A percentile compares a stretch with the other conserved stretches of the same genome.
Evolutionary conservation across 2,113 vertebrate genomes (phyloP).

Genomic region (Capricornis sumatraensis): DNA sequence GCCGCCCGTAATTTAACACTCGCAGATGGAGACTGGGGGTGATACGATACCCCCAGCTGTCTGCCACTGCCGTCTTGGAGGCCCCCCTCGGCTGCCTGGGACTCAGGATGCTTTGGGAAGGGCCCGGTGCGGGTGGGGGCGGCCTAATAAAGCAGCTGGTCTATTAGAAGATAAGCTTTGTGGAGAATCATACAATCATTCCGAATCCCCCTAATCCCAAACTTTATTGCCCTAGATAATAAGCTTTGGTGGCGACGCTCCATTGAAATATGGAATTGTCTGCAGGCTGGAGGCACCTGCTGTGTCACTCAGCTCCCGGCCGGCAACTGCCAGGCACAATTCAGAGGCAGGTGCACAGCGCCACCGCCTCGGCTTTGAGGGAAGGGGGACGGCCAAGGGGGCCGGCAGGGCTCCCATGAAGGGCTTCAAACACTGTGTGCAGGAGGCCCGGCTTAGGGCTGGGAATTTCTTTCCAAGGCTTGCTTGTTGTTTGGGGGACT

Average conservation of each 20-base stretch:
- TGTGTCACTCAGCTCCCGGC: slow-evolving; percentile 69
- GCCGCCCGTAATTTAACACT: slow-evolving; percentile 75
- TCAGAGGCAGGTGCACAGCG: slow-evolving; percentile 61
- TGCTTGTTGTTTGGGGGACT: neutral
- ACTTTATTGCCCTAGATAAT: slow-evolving; percentile 82
- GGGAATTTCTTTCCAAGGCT: neutral
- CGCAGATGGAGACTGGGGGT: slow-evolving; percentile 74
- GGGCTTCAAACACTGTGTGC: neutral
- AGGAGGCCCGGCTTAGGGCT: neutral
- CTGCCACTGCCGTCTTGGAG: slow-evolving; percentile 59
- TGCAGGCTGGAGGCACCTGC: slow-evolving; percentile 77
- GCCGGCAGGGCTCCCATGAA: neutral
- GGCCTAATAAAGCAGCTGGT: slow-evolving; percentile 82
- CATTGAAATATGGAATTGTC: slow-evolving; percentile 78
- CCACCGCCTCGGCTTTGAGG: neutral
- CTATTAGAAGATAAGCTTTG: slow-evolving; percentile 83
- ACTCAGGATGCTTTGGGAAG: slow-evolving; percentile 69
- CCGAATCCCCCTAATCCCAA: slow-evolving; percentile 82
- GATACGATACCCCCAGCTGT: slow-evolving; percentile 78
- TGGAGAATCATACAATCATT: slow-evolving; percentile 80
- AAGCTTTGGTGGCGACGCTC: slow-evolving; percentile 78
- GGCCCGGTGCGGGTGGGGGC: slow-evolving; percentile 37
- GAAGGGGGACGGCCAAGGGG: neutral
- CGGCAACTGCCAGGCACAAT: slow-evolving; percentile 42
- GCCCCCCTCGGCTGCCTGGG: slow-evolving; percentile 52